Base-by-base conservation (phyloP, 2,888 invertebrate species). In the Cacoxenus indagator region DNA sequence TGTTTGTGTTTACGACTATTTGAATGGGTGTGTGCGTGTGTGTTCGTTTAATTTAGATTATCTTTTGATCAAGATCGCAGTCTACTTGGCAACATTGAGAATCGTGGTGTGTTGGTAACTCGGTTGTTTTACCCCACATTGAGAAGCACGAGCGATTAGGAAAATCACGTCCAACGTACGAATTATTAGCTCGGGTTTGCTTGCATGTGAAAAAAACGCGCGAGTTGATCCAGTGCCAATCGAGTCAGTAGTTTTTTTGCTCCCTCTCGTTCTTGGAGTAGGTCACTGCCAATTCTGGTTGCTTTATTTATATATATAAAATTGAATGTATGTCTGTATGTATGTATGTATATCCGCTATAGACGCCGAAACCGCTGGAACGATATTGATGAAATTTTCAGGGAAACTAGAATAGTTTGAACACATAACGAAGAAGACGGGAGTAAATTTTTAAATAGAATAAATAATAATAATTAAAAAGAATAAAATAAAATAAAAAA, bases 21-120 rank as follows among this genome's bases (percentile, higher is more conserved):
- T n/a, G n/a, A 6, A 54, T 54, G 3, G 9, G 17, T 31, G 29
- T 57, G 29, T 29, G 8, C 29, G 17, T 31, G 19, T 59, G 31
- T 31, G 8, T 19, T n/a, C 31, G 31, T 29, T 31, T 31, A 27
- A n/a, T 8, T 29, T 70, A 69, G 75, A 70, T 51, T 24, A 45
- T 68, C 76, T 72, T 74, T 78, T 65, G 69, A 75, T 73, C 68
- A 73, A 76, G 82, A 80, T 80, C 61, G 19, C 82, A 81, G 82
- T n/a, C n/a, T n/a, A 82, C 78, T 82, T 82, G 76, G 69, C 69
- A 54, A 55, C 71, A 75, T 69, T 72, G 70, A 71, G 70, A n/a
- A n/a, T n/a, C n/a, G n/a, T 19, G 59, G 26, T 54, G 22, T 54
- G 54, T 24, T 14, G 26, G 29, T 80, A 76, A 74, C 77, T 75